Base-by-base conservation (phyloP, 2,113 vertebrate species). In the Actenoides hombroni region DNA sequence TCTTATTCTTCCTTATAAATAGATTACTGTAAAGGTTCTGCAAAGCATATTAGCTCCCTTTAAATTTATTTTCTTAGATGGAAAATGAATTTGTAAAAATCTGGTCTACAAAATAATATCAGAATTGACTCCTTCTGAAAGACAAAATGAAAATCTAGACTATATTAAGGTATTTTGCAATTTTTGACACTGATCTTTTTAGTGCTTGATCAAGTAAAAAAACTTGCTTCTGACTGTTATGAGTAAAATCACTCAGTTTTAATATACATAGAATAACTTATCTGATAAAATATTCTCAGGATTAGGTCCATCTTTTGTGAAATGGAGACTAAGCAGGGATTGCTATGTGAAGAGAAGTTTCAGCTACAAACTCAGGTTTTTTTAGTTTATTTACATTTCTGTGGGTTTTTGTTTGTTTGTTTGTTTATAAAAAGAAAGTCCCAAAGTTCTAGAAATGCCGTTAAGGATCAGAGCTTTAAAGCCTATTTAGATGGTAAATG, bases 1-100 rank as follows among this genome's bases (percentile, higher is more conserved):
- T 35, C 81, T 87, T 92, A 94, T 87, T 92, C 44, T 82, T 96
- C 68, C 63, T 82, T 83, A 73, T 74, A 86, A 97, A 96, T 19
- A 95, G 48, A 96, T 83, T 76, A 46, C 64, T 88, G 25, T 75
- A 70, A 90, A 91, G 13, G 49, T 49, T 79, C 16, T 23, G 56
- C 18, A 69, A 79, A 59, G 26, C 44, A 70, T 81, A 96, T 93
- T 94, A 91, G 57, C 67, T 88, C 64, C 42, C 44, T 90, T 92
- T 70, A 44, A 56, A 65, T 92, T 95, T 69, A 89, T 81, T 94
- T 97, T 95, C 86, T 94, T 92, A 86, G 64, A 68, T 53, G 49
- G 79, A 88, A 92, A 95, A 91, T 91, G n/a, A 97, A 93, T 94
- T 97, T 95, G 39, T 92, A 85, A 96, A 94, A 75, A 56, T 68